These are phyloP conservation scores for Pardalotus punctatus DNA, from an alignment of 2,113 vertebrate genomes.

Conservation along the genomic window DNA sequence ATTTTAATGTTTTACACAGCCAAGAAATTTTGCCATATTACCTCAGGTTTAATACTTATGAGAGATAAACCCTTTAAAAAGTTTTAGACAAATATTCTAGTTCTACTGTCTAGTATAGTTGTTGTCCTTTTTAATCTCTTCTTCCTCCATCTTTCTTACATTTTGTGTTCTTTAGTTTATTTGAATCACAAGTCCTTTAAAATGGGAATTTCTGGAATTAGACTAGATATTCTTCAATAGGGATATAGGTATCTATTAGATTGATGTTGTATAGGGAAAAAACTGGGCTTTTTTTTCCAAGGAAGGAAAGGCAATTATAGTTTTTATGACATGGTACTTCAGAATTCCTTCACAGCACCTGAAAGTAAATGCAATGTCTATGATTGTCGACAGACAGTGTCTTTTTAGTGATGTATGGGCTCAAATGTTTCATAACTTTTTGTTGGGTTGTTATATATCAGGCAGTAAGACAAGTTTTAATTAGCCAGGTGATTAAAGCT, in stretches of 20 bases:
- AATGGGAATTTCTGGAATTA: background rate
- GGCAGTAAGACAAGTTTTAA: slow-evolving; percentile 39
- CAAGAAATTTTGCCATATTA: background rate
- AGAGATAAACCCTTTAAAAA: background rate
- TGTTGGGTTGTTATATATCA: slow-evolving; percentile 2
- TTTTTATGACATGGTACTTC: background rate
- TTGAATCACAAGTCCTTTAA: background rate
- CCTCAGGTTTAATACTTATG: background rate
- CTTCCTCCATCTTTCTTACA: background rate
- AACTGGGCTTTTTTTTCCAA: background rate
- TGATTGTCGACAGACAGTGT: background rate
- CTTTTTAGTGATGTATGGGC: background rate
- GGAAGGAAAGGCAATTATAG: background rate
- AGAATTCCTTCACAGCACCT: background rate
- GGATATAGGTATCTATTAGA: background rate
- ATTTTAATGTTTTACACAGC: background rate
- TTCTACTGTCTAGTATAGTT: background rate
- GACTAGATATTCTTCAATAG: background rate
- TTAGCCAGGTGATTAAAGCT: slow-evolving; percentile 39
- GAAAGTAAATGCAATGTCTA: background rate
- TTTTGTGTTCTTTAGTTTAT: background rate
- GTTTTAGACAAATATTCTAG: background rate
- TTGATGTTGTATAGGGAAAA: background rate
- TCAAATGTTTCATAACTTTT: slow-evolving; percentile 14
- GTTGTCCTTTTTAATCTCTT: background rate